Evolutionary conservation across 1,140 invertebrate genomes (phyloP).

Genomic region (Drosophila lini): DNA sequence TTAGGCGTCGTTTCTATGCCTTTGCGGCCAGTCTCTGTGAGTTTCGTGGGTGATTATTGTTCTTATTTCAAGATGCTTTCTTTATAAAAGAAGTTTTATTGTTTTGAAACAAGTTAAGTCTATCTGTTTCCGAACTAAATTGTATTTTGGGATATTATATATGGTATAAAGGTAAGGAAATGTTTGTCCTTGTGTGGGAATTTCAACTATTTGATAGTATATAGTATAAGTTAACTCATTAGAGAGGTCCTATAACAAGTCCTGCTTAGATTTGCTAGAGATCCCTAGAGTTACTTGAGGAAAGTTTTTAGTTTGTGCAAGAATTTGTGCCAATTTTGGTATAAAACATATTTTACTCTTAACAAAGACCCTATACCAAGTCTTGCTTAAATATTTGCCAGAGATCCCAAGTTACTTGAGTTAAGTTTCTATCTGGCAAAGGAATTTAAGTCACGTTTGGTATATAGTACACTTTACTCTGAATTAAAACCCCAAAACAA

Average conservation of each 20-base stretch:
- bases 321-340: background rate
- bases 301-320: background rate
- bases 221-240: background rate
- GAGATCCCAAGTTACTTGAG: background rate
- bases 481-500: background rate
- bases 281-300: slow-evolving; percentile 1
- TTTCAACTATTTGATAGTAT: background rate
- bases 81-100: no score
- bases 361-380: background rate
- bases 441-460: background rate
- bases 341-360: background rate
- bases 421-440: no score
- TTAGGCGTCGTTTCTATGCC: background rate
- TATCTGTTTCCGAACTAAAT: no score
- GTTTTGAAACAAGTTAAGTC: background rate
- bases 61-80: no score
- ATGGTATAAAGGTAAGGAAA: no score
- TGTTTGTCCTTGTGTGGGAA: background rate
- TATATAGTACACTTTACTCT: background rate
- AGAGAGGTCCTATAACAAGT: background rate
- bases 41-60: background rate
- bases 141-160: background rate
- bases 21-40: background rate
- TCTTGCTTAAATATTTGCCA: background rate
- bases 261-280: no score